Percentiles rank a stretch among this genome's conserved stretches.
phyloP scores from a whole-genome alignment of 2,797 vertebrate species.

The Streptopelia turtur region DNA sequence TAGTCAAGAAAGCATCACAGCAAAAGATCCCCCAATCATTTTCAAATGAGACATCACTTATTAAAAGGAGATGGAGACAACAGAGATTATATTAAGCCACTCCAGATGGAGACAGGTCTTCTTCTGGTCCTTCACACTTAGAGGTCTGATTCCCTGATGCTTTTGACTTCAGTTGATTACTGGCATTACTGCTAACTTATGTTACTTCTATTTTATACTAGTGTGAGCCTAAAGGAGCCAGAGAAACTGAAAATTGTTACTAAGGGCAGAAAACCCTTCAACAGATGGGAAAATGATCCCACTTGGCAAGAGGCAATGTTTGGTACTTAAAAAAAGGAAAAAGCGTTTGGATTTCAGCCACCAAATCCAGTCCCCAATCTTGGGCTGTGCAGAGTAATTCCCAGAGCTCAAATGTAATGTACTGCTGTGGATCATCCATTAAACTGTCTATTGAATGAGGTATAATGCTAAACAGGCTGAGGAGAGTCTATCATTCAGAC shows the following conservation, averaged over 20 bases:
- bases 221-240: constrained; percentile 32
- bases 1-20: neutral
- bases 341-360: constrained; percentile 66
- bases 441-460: constrained; percentile 75
- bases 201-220: constrained; percentile 31
- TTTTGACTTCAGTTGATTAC: constrained; percentile 13
- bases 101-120: neutral
- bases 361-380: constrained; percentile 52
- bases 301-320: constrained; percentile 61
- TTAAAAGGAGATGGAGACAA: neutral
- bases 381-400: constrained; percentile 39
- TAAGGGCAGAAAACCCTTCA: constrained; percentile 50
- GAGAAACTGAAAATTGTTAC: constrained; percentile 50
- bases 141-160: neutral
- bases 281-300: constrained; percentile 64
- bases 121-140: constrained; percentile 14
- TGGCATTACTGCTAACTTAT: constrained; percentile 22
- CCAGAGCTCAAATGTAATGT: constrained; percentile 62
- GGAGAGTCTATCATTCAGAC: constrained; percentile 51
- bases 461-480: constrained; percentile 75
- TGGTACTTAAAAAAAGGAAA: constrained; percentile 57
- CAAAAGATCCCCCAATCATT: neutral
- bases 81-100: neutral
- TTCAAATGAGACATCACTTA: neutral
- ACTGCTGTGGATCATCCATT: constrained; percentile 74